Conservation (phyloP, 2,113 vertebrate genomes). For the Vidua chalybeata region DNA sequence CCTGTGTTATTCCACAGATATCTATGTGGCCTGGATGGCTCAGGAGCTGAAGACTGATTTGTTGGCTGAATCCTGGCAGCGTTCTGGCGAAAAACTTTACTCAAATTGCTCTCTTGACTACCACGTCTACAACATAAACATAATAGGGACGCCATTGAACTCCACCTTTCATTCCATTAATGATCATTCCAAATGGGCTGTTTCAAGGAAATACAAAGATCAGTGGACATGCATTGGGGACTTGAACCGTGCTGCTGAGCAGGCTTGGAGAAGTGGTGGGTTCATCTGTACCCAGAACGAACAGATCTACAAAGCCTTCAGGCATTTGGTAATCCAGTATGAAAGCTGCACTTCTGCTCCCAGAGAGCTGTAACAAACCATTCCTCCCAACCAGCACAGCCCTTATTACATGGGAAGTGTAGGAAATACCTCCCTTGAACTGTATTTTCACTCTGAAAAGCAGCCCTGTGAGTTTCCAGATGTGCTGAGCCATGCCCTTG, state of each 20-base stretch:
- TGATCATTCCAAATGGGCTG: slow-evolving; percentile 94
- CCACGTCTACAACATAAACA: slow-evolving; percentile 84
- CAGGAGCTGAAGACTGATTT: slow-evolving; percentile 82
- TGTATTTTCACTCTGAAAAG: not conserved
- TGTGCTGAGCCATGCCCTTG: not conserved
- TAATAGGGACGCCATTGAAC: slow-evolving; percentile 66
- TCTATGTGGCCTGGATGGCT: slow-evolving; percentile 89
- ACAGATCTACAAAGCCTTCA: slow-evolving; percentile 83
- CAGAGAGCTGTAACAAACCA: not conserved
- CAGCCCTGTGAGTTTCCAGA: not conserved
- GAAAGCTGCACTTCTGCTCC: slow-evolving; percentile 70
- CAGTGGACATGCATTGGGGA: slow-evolving; percentile 89
- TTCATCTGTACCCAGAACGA: slow-evolving; percentile 84
- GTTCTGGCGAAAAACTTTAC: slow-evolving; percentile 71
- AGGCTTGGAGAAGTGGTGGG: slow-evolving; percentile 86
- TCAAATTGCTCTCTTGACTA: slow-evolving; percentile 91
- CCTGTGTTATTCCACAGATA: slow-evolving; percentile 77
- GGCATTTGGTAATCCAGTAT: slow-evolving; percentile 74
- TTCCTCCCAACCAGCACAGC: not conserved
- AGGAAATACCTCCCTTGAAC: not conserved
- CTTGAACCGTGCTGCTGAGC: slow-evolving; percentile 81
- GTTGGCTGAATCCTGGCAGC: slow-evolving; percentile 88
- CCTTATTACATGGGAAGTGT: not conserved
- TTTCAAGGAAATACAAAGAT: slow-evolving; percentile 71
- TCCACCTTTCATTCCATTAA: slow-evolving; percentile 76